phyloP scores from a whole-genome alignment of 2,797 vertebrate species.

The Pangasius larnaudii region DNA sequence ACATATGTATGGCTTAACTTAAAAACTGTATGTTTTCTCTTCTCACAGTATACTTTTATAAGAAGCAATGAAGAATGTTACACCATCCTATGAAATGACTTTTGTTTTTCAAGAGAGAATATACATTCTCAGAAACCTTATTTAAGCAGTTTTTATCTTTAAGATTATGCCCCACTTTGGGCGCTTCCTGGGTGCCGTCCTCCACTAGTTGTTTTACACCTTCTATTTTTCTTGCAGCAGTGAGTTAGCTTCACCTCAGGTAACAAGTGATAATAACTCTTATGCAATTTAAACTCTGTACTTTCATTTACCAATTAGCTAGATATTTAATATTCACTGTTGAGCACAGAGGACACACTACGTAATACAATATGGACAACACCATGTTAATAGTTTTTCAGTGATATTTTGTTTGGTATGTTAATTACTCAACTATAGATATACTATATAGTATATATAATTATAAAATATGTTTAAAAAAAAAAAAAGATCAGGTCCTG shows the following conservation, averaged over 20 bases:
- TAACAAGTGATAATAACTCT: constrained; percentile 21
- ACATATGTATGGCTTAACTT: neutral
- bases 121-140: constrained; percentile 24
- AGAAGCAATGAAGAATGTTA: neutral
- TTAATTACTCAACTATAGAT: neutral
- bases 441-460: neutral
- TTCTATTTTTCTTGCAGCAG: constrained; percentile 38
- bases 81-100: neutral
- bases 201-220: constrained; percentile 11
- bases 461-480: neutral
- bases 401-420: neutral
- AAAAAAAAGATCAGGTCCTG: neutral
- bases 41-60: neutral
- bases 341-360: neutral
- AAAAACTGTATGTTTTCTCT: neutral
- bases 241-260: neutral
- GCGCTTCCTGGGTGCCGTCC: neutral
- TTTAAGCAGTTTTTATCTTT: neutral
- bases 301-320: neutral
- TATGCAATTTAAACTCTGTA: neutral
- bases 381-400: neutral
- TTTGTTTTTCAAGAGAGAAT: neutral
- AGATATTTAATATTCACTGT: neutral
- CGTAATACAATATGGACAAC: neutral
- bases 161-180: neutral